These are phyloP conservation scores for Napeogenes inachia DNA, from an alignment of 2,888 invertebrate species.

Conservation along the genomic window DNA sequence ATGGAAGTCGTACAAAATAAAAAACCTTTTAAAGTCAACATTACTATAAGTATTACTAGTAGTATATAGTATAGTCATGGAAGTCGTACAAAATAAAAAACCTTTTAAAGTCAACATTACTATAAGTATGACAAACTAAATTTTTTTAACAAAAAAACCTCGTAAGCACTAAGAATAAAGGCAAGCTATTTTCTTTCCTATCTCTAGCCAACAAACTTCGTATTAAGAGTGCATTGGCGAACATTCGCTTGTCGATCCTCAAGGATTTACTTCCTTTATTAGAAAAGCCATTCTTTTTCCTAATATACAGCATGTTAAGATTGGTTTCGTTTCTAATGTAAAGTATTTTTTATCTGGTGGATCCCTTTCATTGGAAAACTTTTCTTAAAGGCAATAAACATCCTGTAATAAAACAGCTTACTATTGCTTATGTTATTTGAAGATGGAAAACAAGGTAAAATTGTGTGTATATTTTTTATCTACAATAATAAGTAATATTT, in stretches of 20 bases:
- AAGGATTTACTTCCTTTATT: slow-evolving; percentile 23
- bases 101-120: no score
- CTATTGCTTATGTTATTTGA: no score
- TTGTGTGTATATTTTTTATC: no score
- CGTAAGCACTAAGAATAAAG: not conserved
- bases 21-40: no score
- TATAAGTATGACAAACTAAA: no score
- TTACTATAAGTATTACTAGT: no score
- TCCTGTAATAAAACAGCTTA: no score
- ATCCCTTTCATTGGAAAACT: not conserved
- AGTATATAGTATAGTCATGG: no score
- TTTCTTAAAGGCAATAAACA: not conserved
- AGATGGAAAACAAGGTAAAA: no score
- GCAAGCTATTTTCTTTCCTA: not conserved
- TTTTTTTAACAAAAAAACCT: not conserved
- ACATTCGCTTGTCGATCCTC: slow-evolving; percentile 22
- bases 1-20: no score
- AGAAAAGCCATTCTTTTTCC: slow-evolving; percentile 13
- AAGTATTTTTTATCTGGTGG: not conserved
- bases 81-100: no score
- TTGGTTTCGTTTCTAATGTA: not conserved
- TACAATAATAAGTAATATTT: no score
- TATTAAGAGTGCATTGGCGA: slow-evolving; percentile 24
- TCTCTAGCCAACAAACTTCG: slow-evolving; percentile 13
- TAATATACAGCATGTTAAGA: slow-evolving; percentile 4